These are phyloP conservation scores for Andrena chrysosceles DNA, from an alignment of 2,888 invertebrate species.

Conservation along the genomic window DNA sequence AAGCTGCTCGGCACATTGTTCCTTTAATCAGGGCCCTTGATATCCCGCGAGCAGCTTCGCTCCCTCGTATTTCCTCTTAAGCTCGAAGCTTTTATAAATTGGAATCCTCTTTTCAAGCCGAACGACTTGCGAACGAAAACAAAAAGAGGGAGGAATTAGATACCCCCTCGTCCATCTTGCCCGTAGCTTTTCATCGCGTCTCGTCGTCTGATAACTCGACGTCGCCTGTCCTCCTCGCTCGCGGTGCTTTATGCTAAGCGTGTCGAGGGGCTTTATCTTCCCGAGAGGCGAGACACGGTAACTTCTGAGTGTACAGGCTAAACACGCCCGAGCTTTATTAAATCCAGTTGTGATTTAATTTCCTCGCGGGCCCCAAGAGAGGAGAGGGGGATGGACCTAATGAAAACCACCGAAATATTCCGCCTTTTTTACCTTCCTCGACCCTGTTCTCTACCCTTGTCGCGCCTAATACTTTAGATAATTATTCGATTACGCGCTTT, in stretches of 20 bases:
- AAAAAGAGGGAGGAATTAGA: conserved; percentile 1
- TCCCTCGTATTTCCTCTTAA: not conserved
- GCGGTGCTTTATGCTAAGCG: conserved; percentile 45
- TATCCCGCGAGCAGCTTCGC: not conserved
- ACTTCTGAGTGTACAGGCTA: conserved; percentile 50
- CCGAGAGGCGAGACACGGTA: conserved; percentile 38
- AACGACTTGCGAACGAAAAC: not conserved
- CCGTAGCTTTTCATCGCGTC: not conserved
- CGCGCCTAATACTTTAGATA: not conserved
- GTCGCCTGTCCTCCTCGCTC: not conserved
- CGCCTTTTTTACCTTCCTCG: not conserved
- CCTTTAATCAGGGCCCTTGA: conserved; percentile 25
- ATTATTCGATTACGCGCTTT: conserved; percentile 39
- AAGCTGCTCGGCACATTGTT: conserved; percentile 5
- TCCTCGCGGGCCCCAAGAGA: not conserved
- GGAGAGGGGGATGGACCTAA: conserved; percentile 7
- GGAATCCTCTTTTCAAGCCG: not conserved
- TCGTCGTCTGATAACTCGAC: conserved; percentile 23
- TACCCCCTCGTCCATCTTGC: not conserved
- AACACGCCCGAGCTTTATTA: conserved; percentile 64
- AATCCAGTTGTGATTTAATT: conserved; percentile 64
- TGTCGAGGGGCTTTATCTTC: conserved; percentile 40
- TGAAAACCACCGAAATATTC: conserved; percentile 27
- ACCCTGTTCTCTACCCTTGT: not conserved
- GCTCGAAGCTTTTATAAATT: not conserved